Evolutionary conservation across 2,797 vertebrate species (phyloP).

Genomic region (Girardinus metallicus): DNA sequence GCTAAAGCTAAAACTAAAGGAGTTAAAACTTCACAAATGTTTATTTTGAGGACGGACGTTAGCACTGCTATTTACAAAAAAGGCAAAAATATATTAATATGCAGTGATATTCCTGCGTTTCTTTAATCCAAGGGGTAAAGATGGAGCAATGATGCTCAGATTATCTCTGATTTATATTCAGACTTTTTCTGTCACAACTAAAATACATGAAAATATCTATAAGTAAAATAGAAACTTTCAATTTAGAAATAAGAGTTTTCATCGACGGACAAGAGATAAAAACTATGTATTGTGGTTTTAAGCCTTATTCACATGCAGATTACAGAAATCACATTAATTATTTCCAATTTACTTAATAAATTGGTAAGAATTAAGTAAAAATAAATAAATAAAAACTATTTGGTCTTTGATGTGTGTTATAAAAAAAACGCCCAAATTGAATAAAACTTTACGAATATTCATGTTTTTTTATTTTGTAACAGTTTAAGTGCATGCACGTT

Average conservation of each 20-base stretch:
- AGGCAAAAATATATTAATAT: neutral
- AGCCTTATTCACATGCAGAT: neutral
- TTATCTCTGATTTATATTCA: neutral
- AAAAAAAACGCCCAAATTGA: neutral
- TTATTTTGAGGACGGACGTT: neutral
- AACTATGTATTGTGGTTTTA: neutral
- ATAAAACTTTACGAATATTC: neutral
- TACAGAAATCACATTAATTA: neutral
- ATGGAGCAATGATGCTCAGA: neutral
- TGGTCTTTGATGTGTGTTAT: neutral
- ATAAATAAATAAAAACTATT: neutral
- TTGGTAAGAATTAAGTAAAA: neutral
- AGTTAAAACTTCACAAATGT: neutral
- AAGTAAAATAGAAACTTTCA: neutral
- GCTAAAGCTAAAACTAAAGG: neutral
- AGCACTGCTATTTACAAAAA: neutral
- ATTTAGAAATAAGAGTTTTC: neutral
- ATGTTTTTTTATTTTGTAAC: neutral
- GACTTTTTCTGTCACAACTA: neutral
- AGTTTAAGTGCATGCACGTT: neutral
- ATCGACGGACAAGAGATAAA: neutral
- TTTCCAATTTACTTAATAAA: neutral
- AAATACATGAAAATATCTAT: neutral
- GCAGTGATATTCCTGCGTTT: neutral
- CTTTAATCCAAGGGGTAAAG: neutral